Evolutionary conservation across 30 jellyfish, hydroid and myxozoan genomes (phyloP).

Genomic region (Pelagia noctiluca): DNA sequence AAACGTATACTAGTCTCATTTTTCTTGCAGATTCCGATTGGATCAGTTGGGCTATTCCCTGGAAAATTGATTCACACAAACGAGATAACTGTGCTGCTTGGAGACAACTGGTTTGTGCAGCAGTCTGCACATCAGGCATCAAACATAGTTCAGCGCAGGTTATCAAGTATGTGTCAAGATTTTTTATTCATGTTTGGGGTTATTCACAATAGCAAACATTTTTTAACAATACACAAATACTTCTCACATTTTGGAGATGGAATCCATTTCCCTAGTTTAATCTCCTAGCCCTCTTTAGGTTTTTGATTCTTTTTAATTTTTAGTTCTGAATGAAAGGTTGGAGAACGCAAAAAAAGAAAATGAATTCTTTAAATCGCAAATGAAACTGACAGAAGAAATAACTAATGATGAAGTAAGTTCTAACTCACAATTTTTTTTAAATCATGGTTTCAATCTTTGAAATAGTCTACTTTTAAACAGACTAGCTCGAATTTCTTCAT

Average conservation of each 20-base stretch:
- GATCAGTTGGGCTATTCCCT: slow-evolving; percentile 86
- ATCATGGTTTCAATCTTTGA: too few relatives aligned
- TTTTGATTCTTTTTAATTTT: not conserved
- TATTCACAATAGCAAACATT: too few relatives aligned
- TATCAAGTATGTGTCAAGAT: slow-evolving; percentile 56
- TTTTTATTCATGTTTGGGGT: too few relatives aligned
- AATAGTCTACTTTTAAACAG: too few relatives aligned
- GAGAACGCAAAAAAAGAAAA: slow-evolving; percentile 40
- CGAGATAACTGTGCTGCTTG: slow-evolving; percentile 89
- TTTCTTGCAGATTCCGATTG: slow-evolving; percentile 82
- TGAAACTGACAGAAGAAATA: slow-evolving; percentile 12
- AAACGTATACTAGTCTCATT: not conserved
- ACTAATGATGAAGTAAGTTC: too few relatives aligned
- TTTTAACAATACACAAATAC: not conserved
- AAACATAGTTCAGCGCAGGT: slow-evolving; percentile 74
- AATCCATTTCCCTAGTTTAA: not conserved
- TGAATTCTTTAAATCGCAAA: slow-evolving; percentile 34
- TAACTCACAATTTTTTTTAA: too few relatives aligned
- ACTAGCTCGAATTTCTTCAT: too few relatives aligned
- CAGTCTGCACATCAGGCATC: slow-evolving; percentile 87
- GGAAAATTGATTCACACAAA: slow-evolving; percentile 90
- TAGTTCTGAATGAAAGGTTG: slow-evolving; percentile 47
- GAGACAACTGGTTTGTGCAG: slow-evolving; percentile 91
- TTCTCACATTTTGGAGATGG: not conserved
- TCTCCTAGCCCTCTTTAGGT: not conserved